Evolutionary conservation across 2,113 vertebrate species (phyloP).

Genomic region (Cheilinus undulatus): DNA sequence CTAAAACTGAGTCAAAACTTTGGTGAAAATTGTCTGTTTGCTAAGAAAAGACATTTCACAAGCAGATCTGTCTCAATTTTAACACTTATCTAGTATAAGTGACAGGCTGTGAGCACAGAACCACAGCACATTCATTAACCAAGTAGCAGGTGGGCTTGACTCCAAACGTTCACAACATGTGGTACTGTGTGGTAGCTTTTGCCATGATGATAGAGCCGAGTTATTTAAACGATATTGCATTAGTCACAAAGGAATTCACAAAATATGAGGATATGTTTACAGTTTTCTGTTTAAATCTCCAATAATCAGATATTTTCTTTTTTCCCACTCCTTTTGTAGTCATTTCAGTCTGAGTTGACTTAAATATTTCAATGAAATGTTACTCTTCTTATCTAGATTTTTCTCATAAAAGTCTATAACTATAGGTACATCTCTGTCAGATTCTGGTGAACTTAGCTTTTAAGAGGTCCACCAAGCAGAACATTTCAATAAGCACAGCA

Average conservation of each 20-base stretch:
- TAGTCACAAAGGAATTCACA: not conserved
- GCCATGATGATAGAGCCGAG: not conserved
- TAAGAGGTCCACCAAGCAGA: constrained; percentile 43
- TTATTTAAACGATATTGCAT: not conserved
- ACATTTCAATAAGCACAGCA: constrained; percentile 45
- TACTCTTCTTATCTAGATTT: not conserved
- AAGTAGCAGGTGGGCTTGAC: not conserved
- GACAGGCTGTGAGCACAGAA: constrained; percentile 7
- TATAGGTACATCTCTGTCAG: constrained; percentile 15
- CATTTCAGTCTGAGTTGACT: not conserved
- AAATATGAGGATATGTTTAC: not conserved
- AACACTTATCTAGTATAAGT: constrained; percentile 2
- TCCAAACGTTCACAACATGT: not conserved
- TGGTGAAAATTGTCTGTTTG: not conserved
- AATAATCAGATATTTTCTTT: not conserved
- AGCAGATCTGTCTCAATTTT: constrained; percentile 2
- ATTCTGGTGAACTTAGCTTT: constrained; percentile 34
- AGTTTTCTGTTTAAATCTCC: too few species aligned
- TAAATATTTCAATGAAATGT: not conserved
- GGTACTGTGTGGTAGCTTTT: not conserved
- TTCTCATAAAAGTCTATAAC: constrained; percentile 12
- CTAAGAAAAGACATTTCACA: constrained; percentile 20
- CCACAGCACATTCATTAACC: not conserved
- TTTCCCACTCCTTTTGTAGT: not conserved
- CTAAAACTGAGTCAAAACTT: not conserved